A percentile compares a stretch with the other conserved stretches of the same genome.
phyloP scores from a whole-genome alignment of 2,888 invertebrate genomes.

The Apodemia mormo region DNA sequence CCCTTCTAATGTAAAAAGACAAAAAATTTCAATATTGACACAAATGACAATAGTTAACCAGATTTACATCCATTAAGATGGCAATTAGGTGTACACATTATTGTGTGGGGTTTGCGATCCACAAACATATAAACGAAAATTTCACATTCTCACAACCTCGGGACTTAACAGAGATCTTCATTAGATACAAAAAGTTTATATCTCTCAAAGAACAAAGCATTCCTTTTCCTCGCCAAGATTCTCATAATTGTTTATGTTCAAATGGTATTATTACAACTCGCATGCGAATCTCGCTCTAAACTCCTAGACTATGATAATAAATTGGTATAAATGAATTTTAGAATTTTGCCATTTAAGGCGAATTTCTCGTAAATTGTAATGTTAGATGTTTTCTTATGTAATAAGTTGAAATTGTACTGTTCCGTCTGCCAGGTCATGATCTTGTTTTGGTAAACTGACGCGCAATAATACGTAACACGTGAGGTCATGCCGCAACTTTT shows the following conservation, averaged over 20 bases:
- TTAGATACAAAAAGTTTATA: slow-evolving; percentile 21
- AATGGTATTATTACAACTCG: too few species aligned
- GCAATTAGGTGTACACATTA: background rate
- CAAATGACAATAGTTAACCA: too few species aligned
- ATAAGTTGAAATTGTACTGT: slow-evolving; percentile 24
- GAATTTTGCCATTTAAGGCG: background rate
- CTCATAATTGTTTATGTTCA: background rate
- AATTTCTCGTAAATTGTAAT: slow-evolving; percentile 20
- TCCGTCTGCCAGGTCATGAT: slow-evolving; percentile 27
- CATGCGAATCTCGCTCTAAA: background rate
- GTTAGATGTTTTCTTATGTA: slow-evolving; percentile 26
- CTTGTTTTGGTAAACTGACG: slow-evolving; percentile 24
- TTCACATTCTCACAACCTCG: slow-evolving; percentile 23
- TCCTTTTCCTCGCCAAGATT: background rate
- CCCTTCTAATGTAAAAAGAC: too few species aligned
- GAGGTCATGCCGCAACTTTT: slow-evolving; percentile 19
- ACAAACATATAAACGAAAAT: slow-evolving; percentile 6
- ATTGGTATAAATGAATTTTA: background rate
- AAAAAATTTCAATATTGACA: too few species aligned
- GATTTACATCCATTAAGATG: too few species aligned
- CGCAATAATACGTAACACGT: slow-evolving; percentile 25
- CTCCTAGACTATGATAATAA: background rate
- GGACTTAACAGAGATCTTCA: slow-evolving; percentile 24
- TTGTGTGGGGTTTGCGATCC: background rate
- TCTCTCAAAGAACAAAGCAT: slow-evolving; percentile 5